Evolutionary conservation across 1,140 invertebrate genomes (phyloP).

Genomic region (Aradophagus sp.): DNA sequence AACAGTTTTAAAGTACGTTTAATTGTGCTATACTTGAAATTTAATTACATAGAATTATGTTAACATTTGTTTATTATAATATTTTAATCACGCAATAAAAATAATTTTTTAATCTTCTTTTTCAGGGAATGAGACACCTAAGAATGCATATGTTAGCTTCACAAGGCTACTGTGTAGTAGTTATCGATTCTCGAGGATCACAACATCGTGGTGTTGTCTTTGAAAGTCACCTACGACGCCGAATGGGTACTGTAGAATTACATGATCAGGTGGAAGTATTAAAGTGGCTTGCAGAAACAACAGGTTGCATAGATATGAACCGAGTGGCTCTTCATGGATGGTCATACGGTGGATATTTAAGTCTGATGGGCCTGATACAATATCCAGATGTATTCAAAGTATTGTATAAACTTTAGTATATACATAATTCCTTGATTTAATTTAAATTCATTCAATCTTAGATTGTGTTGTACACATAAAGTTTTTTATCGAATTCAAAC

Average conservation of each 20-base stretch:
- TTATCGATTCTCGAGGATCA: slow-evolving; percentile 96
- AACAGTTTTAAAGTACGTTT: slow-evolving; percentile 90
- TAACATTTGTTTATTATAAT: too few species aligned
- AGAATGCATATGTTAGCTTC: slow-evolving; percentile 95
- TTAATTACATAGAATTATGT: too few species aligned
- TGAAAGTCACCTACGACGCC: slow-evolving; percentile 90
- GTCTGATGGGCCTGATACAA: slow-evolving; percentile 88
- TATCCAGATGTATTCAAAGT: slow-evolving; percentile 90
- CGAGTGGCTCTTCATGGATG: slow-evolving; percentile 97
- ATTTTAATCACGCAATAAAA: too few species aligned
- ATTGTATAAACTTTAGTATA: slow-evolving; percentile 23
- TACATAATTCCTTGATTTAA: too few species aligned
- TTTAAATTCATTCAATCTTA: too few species aligned
- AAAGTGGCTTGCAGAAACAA: slow-evolving; percentile 85
- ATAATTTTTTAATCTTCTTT: slow-evolving; percentile 28
- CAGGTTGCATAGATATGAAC: slow-evolving; percentile 92
- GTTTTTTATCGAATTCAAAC: too few species aligned
- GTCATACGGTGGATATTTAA: slow-evolving; percentile 96
- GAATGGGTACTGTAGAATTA: slow-evolving; percentile 96
- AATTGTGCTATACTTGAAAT: too few species aligned
- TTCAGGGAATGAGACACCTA: slow-evolving; percentile 89
- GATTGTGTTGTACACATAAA: too few species aligned
- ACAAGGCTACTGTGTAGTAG: slow-evolving; percentile 96
- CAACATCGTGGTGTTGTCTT: slow-evolving; percentile 93
- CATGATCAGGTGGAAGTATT: slow-evolving; percentile 97